Conservation (phyloP, 2,113 vertebrate species). For the Rhodinocichla rosea region DNA sequence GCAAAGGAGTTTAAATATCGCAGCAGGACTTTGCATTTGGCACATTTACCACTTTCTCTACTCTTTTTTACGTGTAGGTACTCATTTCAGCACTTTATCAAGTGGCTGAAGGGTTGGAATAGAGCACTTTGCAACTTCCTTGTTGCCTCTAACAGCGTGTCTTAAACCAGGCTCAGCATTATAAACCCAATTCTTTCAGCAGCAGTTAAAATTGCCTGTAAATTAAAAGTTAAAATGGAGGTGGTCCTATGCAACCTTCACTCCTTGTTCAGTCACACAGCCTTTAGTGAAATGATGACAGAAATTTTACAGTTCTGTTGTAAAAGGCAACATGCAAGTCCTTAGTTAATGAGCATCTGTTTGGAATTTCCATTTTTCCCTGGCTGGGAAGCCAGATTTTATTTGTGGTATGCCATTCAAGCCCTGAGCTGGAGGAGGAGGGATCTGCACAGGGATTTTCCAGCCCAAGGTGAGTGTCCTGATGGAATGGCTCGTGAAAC, state of each 20-base stretch:
- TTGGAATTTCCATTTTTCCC: neutral
- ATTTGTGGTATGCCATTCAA: neutral
- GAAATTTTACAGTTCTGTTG: neutral
- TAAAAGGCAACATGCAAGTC: neutral
- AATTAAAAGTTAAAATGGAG: neutral
- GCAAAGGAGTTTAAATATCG: neutral
- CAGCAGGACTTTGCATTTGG: neutral
- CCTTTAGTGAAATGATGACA: neutral
- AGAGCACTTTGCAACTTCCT: neutral
- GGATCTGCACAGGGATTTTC: neutral
- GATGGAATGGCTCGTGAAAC: neutral
- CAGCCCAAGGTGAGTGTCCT: neutral
- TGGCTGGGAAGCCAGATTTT: neutral
- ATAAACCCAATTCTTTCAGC: neutral
- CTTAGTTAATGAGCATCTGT: neutral
- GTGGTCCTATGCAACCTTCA: neutral
- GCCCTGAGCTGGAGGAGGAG: neutral
- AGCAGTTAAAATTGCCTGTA: neutral
- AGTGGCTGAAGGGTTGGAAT: neutral
- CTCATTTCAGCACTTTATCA: neutral
- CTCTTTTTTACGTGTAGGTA: neutral
- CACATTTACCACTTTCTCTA: neutral
- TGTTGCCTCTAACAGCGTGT: neutral
- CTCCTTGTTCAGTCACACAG: neutral
- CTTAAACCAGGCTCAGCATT: neutral